Base-by-base conservation (phyloP, 2,797 vertebrate genomes). In the Decapterus maruadsi region DNA sequence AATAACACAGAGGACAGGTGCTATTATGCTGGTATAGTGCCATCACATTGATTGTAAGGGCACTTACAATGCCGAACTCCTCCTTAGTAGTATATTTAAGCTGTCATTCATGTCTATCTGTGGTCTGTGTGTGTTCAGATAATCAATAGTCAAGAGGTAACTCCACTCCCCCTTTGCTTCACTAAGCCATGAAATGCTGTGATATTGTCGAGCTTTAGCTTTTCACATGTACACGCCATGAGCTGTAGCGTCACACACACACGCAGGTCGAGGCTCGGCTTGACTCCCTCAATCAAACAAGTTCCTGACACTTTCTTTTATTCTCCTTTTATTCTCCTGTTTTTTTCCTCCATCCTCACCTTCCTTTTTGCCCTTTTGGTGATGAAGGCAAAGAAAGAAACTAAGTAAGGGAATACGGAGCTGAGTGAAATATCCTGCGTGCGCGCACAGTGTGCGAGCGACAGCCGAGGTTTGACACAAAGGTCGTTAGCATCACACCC, bases 401-500 rank as follows among this genome's bases (percentile, higher is more conserved):
- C n/a, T 16, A 71, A 56, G 10, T 29, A 59, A 48, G 26, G 1
- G 51, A 69, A 69, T 75, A 45, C 55, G 45, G 40, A 75, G 57
- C 42, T 4, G 46, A 70, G 57, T 64, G 45, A 77, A 72, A 42
- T 67, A 58, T 69, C 70, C 69, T 17, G 43, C 26, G 1, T 65
- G 61, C 0, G 8, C 71, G n/a, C 43, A n/a, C 43, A 56, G 51
- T 54, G 66, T 57, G 62, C 61, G 54, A 72, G 80, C 0, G 31
- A 80, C 73, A 68, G 81, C 43, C 38, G 8, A 58, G 63, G 59
- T 82, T 86, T 81, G 63, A 82, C 40, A 53, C 58, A 75, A 80
- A 90, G 86, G 86, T 88, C 50, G 70, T 86, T 82, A 72, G 63
- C 59, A 89, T 84, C 75, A 81, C 85, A 83, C 85, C 63, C 67